Percentiles rank a stretch among this genome's conserved stretches.
These are phyloP conservation scores for Formica aserva DNA, from an alignment of 2,888 invertebrate genomes.

Conservation along the genomic window DNA sequence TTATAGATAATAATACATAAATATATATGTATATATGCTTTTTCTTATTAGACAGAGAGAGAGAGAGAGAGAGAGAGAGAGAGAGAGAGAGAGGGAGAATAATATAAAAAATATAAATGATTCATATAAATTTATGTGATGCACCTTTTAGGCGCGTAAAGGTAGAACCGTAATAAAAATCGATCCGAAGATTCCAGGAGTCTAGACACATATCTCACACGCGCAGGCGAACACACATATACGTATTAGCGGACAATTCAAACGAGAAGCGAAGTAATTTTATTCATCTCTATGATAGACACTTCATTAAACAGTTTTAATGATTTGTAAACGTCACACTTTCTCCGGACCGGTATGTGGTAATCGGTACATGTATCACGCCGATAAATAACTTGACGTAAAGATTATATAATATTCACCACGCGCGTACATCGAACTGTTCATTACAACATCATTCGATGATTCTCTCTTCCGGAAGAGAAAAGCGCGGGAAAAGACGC, in stretches of 20 bases:
- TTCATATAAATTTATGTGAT: constrained; percentile 18
- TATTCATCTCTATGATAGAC: constrained; percentile 35
- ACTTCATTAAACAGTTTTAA: constrained; percentile 38
- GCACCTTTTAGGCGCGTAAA: neutral
- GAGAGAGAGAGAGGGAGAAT: too few relatives aligned
- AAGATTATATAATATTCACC: constrained; percentile 25
- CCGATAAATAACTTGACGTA: constrained; percentile 26
- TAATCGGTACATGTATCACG: neutral
- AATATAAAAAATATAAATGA: too few relatives aligned
- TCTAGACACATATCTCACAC: constrained; percentile 3
- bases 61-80: neutral
- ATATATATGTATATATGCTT: neutral
- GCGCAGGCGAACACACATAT: neutral
- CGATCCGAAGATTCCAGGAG: neutral
- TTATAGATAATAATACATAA: constrained; percentile 14
- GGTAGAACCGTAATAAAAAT: constrained; percentile 16
- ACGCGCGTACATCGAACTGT: neutral
- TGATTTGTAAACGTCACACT: constrained; percentile 40
- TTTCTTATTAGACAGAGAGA: neutral
- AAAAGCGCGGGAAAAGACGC: neutral
- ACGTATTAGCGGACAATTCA: neutral
- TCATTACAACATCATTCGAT: constrained; percentile 20
- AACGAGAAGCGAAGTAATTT: constrained; percentile 22
- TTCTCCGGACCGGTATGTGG: neutral
- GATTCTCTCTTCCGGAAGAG: neutral